Conservation (phyloP, 2,113 vertebrate species). For the Oryzias melastigma region DNA sequence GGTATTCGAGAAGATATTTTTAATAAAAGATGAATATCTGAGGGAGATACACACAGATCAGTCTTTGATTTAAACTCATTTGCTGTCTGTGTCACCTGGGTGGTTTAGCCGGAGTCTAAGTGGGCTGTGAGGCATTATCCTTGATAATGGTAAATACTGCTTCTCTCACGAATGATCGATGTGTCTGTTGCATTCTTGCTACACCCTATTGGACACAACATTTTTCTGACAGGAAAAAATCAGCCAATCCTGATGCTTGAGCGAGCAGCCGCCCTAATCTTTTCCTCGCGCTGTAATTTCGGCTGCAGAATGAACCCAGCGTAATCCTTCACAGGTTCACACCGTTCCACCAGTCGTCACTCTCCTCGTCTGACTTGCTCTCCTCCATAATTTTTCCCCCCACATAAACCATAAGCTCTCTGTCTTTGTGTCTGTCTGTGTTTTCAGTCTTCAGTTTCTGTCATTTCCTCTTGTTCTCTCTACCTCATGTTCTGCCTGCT, state of each 20-base stretch:
- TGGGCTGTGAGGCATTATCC: constrained; percentile 56
- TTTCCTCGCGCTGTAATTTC: constrained; percentile 56
- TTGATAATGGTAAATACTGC: constrained; percentile 52
- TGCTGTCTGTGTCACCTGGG: constrained; percentile 46
- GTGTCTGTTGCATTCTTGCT: constrained; percentile 49
- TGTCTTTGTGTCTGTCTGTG: not conserved
- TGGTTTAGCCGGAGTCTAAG: constrained; percentile 46
- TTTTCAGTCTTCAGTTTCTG: constrained; percentile 16
- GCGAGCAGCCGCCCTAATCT: constrained; percentile 56
- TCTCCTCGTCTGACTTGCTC: constrained; percentile 10
- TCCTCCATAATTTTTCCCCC: constrained; percentile 20
- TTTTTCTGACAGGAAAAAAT: constrained; percentile 62
- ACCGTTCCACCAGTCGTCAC: constrained; percentile 38
- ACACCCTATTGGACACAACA: constrained; percentile 52
- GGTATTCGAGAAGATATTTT: no score
- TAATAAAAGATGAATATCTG: no score
- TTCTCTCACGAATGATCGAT: constrained; percentile 58
- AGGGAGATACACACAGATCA: not conserved
- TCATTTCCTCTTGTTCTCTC: constrained; percentile 35
- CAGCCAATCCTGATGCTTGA: constrained; percentile 59
- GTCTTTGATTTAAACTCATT: constrained; percentile 32
- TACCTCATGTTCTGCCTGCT: constrained; percentile 39
- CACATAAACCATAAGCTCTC: constrained; percentile 1
- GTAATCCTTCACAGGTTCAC: constrained; percentile 50
- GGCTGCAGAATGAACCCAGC: constrained; percentile 45